These are phyloP conservation scores for Pachycephus smyrnensis DNA, from an alignment of 2,888 invertebrate species.

Conservation along the genomic window DNA sequence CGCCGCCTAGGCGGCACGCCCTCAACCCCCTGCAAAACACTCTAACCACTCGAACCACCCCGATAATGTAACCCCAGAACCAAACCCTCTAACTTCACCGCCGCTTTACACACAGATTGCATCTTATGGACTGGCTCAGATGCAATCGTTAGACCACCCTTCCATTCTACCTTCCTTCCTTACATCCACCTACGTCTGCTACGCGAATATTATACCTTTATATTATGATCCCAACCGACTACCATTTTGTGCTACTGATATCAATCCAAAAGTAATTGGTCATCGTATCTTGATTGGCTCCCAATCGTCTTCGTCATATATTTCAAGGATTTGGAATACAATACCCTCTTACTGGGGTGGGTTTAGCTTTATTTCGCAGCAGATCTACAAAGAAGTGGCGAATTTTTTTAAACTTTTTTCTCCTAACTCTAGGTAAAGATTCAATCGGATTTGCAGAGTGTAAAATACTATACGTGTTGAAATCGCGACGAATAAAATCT, in stretches of 20 bases:
- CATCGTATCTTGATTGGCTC: not conserved
- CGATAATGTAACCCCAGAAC: conserved; percentile 30
- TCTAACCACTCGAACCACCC: conserved; percentile 20
- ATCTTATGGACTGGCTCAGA: conserved; percentile 37
- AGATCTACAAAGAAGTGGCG: not conserved
- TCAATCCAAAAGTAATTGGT: not conserved
- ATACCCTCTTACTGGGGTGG: too few species aligned
- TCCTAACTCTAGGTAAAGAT: conserved; percentile 20
- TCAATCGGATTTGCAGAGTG: conserved; percentile 57
- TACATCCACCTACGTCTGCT: not conserved
- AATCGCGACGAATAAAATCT: conserved; percentile 43
- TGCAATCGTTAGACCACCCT: conserved; percentile 53
- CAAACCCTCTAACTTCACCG: conserved; percentile 34
- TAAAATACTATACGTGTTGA: conserved; percentile 50
- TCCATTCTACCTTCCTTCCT: not conserved
- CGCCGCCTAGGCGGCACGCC: conserved; percentile 55
- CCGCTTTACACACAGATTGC: conserved; percentile 61
- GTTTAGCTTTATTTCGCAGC: not conserved
- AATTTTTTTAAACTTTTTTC: too few species aligned
- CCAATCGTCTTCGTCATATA: not conserved
- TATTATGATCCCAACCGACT: not conserved
- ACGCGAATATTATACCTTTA: not conserved
- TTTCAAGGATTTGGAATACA: not conserved
- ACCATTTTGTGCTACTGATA: not conserved
- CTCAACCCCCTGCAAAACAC: conserved; percentile 23